Percentiles rank a stretch among this genome's conserved stretches.
Evolutionary conservation across 2,113 vertebrate genomes (phyloP).

Genomic region (Ptilorrhoa leucosticta): DNA sequence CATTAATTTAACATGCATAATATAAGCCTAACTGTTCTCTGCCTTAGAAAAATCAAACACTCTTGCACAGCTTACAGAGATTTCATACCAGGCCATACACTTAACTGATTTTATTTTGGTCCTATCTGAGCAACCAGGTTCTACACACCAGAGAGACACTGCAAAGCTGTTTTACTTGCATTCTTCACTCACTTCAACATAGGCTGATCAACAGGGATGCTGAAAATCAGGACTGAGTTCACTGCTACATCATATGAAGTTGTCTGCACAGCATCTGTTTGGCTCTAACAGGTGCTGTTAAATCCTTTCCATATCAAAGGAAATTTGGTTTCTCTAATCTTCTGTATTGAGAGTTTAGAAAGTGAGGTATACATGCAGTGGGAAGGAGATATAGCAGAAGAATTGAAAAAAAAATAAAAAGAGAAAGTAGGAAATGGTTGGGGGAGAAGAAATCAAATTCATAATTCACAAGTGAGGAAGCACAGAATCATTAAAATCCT

Average conservation of each 20-base stretch:
- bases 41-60: background rate
- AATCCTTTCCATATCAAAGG: background rate
- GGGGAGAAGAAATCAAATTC: background rate
- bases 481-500: background rate
- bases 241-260: background rate
- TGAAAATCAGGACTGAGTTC: background rate
- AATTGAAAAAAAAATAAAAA: background rate
- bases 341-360: background rate
- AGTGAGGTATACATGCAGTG: background rate
- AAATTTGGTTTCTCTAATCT: background rate
- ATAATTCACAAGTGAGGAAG: background rate
- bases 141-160: background rate
- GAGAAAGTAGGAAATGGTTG: background rate
- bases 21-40: background rate
- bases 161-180: background rate
- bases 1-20: background rate
- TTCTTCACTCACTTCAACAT: background rate
- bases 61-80: background rate
- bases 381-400: background rate
- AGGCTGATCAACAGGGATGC: background rate
- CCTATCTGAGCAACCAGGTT: background rate
- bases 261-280: background rate
- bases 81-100: background rate
- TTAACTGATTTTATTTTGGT: background rate
- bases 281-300: background rate